Percentiles rank a stretch among this genome's conserved stretches.
phyloP scores from a whole-genome alignment of 2,113 vertebrate genomes.

The Pseudopodoces humilis region DNA sequence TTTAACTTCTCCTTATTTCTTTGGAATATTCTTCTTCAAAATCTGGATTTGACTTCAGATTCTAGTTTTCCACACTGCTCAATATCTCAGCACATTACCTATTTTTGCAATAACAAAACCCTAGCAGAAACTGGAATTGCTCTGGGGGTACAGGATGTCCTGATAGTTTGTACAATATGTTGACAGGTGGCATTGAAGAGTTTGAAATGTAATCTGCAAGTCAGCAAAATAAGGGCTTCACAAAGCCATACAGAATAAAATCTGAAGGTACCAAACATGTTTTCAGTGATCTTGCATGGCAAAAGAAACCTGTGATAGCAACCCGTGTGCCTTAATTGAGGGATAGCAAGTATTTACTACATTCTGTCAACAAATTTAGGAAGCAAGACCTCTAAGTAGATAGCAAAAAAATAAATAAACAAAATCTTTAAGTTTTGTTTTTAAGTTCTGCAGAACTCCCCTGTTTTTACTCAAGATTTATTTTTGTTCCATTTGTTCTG shows the following conservation, averaged over 20 bases:
- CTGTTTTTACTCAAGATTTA: not conserved
- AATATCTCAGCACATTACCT: not conserved
- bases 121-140: not conserved
- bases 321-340: not conserved
- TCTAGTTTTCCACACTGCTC: not conserved
- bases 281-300: not conserved
- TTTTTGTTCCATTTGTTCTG: not conserved
- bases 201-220: not conserved
- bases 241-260: not conserved
- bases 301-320: not conserved
- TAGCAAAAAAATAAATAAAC: not conserved
- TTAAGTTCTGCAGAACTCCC: not conserved
- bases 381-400: not conserved
- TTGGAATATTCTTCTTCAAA: not conserved
- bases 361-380: not conserved
- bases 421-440: not conserved
- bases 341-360: not conserved
- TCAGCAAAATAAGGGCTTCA: not conserved
- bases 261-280: not conserved
- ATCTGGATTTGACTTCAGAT: slow-evolving; percentile 16
- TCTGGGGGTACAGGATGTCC: not conserved
- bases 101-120: slow-evolving; percentile 12
- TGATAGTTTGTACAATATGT: not conserved
- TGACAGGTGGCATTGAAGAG: not conserved
- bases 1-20: not conserved